phyloP scores from a whole-genome alignment of 2,888 invertebrate species.

The Omphaloscelis lunosa region DNA sequence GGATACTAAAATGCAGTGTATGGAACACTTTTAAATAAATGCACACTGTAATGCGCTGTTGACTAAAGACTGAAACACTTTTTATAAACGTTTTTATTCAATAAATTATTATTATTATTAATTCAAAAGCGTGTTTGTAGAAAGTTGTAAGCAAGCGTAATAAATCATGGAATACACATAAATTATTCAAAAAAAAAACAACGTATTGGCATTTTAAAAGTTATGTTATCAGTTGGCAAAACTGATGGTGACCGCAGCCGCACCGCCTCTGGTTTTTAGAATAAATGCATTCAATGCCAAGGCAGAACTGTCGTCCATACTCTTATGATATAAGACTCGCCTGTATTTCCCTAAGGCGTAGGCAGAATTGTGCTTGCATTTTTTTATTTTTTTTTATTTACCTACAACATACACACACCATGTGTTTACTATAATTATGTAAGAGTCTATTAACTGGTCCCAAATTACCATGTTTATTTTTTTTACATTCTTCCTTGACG shows the following conservation, averaged over 20 bases:
- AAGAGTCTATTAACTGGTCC: too few relatives aligned
- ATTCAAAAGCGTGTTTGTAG: neutral
- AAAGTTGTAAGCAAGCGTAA: neutral
- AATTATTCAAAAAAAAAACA: neutral
- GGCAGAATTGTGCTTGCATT: neutral
- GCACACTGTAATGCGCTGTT: too few relatives aligned
- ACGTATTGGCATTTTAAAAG: neutral
- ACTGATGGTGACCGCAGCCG: neutral
- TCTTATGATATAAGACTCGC: neutral
- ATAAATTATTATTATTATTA: too few relatives aligned
- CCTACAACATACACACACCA: neutral
- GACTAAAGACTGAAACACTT: too few relatives aligned
- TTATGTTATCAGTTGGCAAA: neutral
- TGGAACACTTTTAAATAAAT: neutral
- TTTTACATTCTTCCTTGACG: too few relatives aligned
- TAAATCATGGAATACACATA: neutral
- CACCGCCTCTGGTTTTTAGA: constrained; percentile 1
- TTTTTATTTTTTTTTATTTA: neutral
- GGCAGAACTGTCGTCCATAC: neutral
- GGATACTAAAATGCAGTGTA: neutral
- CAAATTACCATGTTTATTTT: too few relatives aligned
- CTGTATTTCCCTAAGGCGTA: neutral
- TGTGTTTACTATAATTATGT: too few relatives aligned
- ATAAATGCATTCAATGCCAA: neutral
- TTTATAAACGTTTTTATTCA: too few relatives aligned